Evolutionary conservation across 2,888 invertebrate genomes (phyloP), one percentile per base, ranked within the genome.

Genomic region (Corythucha ciliata): DNA sequence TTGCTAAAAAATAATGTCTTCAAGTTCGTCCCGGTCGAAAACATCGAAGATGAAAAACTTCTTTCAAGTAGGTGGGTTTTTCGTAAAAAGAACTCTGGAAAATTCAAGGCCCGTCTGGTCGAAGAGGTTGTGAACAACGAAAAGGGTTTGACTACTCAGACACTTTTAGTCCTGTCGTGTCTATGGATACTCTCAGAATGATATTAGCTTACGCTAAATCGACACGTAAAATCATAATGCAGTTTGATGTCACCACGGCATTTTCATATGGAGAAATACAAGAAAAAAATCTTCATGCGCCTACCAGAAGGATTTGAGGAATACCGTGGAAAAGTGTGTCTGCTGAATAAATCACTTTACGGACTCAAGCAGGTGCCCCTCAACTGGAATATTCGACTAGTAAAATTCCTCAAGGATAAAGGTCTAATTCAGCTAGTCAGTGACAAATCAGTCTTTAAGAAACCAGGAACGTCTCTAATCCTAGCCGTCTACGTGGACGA

Each of bases 221-320:
- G 2, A 18, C 18, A 8, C 2, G 33, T 10, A 33, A 45, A 26
- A 22, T 8, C 6, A 33, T 52, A 10, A 48, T 42, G 26, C 21
- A 22, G 12, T 57, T 58, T 53, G 58, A 58, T 22, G 53, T 58
- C 5, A 39, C 40, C 10, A 57, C 47, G 6, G 56, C 53, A 10
- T 58, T 58, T 44, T 27, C 57, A 16, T 41, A 58, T 45, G 58
- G 57, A 16, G 10, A 40, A n/a, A 18, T 55, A 8, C 10, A 22
- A 20, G 52, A 57, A 32, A n/a, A 41, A 51, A 20, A 4, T 56
- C 2, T 56, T 46, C 45, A 51, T 57, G 55, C 26, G 27, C 16
- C 27, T 57, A 24, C 55, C 57, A 24, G 50, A 56, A 42, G 52
- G 49, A 10, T 55, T 49, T 48, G 47, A 48, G n/a, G 44, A 54